Evolutionary conservation across 2,888 invertebrate genomes (phyloP), one percentile per base, ranked within the genome.

Genomic region (Drosophila histrio): DNA sequence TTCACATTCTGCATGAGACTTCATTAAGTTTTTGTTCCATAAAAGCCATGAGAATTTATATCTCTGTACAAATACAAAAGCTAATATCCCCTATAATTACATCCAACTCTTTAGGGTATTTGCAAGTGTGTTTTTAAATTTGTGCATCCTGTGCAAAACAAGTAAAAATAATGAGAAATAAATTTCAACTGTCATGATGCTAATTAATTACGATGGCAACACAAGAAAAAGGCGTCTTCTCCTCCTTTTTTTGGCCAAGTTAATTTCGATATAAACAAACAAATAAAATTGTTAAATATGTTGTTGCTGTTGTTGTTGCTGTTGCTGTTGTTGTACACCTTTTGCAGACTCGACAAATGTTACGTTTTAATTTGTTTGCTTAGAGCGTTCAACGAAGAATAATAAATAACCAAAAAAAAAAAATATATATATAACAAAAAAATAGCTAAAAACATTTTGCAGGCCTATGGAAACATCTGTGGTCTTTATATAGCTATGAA

Each of bases 181-280:
- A 62, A 74, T 77, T 66, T 56, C 28, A 43, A 44, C 56, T 26
- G 39, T 26, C 11, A n/a, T 13, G 59, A 38, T 46, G 72, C 22
- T 57, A 73, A 73, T 77, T 77, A 72, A 77, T 60, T 57, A 52
- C 52, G 43, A 52, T n/a, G 9, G 34, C 34, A 17, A 46, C 58
- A 38, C 32, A 67, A n/a, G n/a, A 13, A 28, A 34, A 39, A 41
- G 41, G 26, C 52, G 24, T 43, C 26, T 24, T n/a, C n/a, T 26
- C 30, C 17, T 41, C 2, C 28, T 8, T 19, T 19, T 19, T 46
- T 52, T 28, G 52, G 43, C 43, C 53, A 77, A 72, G 67, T 77
- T 63, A 63, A 72, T 74, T 73, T 64, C 53, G 32, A 69, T 64
- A 64, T 65, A 69, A 78, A 62, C 34, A 76, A 74, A 74, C 75